Base-by-base conservation (phyloP, 1,140 invertebrate genomes). In the Drosophila arizonae region DNA sequence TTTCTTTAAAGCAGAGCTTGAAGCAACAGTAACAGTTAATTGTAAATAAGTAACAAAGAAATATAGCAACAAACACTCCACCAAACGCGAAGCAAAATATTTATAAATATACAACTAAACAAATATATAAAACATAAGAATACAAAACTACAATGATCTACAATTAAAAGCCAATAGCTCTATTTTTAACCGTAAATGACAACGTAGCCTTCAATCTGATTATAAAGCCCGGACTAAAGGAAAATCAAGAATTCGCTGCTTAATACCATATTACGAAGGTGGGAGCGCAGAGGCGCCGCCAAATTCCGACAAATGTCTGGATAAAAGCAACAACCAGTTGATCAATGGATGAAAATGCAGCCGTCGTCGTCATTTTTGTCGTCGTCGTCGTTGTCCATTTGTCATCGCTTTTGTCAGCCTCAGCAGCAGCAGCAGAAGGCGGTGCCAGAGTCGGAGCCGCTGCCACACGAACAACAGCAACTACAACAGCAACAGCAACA, bases 311-410 rank as follows among this genome's bases (percentile, higher is more conserved):
- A 82, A 72, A 91, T 91, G 90, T 90, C 86, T 84, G 90, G 90
- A 91, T 91, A 81, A 90, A 78, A 54, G 51, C 71, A 71, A 68
- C 54, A 72, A 39, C 69, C 61, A 82, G 68, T 81, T 90, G 79
- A 90, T 84, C 90, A 90, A 90, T 90, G 85, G 90, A 91, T 91
- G 90, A 91, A 90, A 90, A 91, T 91, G 90, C 90, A 90, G 90
- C 84, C 77, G 81, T 90, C 90, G 90, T 84, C 82, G 84, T 87
- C 77, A 87, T 79, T 89, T 74, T 84, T 79, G 74, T 80, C 77
- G 85, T 76, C 81, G 81, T 87, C 80, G 90, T 90, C 79, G 85
- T 89, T 73, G 67, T 80, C 87, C 85, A 87, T 85, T 79, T 91
- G 74, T 87, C 90, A 90, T 86, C 75, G 80, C 67, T 85, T 63